Conservation (phyloP, 2,113 vertebrate genomes). For the Girardinichthys multiradiatus region DNA sequence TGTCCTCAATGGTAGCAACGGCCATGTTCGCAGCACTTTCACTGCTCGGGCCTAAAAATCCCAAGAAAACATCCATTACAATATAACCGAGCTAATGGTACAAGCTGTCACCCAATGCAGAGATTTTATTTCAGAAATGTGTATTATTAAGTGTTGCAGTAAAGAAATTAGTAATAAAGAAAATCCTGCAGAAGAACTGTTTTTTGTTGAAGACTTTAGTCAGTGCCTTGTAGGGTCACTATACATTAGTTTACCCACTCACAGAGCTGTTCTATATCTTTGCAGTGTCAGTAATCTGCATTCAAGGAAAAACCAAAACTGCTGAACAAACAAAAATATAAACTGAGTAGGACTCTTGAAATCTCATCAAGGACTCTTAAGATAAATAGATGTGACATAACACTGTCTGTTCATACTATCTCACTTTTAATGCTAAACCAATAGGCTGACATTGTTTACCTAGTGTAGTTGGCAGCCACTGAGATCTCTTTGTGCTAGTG, state of each 20-base stretch:
- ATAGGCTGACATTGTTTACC: background rate
- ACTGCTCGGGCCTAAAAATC: too few relatives aligned
- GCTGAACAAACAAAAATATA: background rate
- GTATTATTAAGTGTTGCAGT: too few relatives aligned
- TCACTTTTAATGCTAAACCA: background rate
- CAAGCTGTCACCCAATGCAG: too few relatives aligned
- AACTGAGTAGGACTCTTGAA: too few relatives aligned
- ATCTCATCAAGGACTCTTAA: background rate
- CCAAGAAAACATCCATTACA: too few relatives aligned
- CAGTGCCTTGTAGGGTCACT: too few relatives aligned
- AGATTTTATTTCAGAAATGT: too few relatives aligned
- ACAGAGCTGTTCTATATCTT: background rate
- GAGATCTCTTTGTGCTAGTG: background rate
- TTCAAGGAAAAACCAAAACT: background rate
- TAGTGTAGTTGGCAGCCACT: background rate
- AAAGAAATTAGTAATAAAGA: too few relatives aligned
- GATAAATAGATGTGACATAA: background rate
- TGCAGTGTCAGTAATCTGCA: background rate
- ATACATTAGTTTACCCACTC: background rate
- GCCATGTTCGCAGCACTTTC: too few relatives aligned
- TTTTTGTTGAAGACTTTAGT: background rate
- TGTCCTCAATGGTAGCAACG: too few relatives aligned
- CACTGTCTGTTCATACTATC: background rate
- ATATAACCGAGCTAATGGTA: too few relatives aligned
- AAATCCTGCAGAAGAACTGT: too few relatives aligned